Percentiles rank a stretch among this genome's conserved stretches.
Evolutionary conservation across 1,140 invertebrate genomes (phyloP).

Genomic region (Drosophila saltans): DNA sequence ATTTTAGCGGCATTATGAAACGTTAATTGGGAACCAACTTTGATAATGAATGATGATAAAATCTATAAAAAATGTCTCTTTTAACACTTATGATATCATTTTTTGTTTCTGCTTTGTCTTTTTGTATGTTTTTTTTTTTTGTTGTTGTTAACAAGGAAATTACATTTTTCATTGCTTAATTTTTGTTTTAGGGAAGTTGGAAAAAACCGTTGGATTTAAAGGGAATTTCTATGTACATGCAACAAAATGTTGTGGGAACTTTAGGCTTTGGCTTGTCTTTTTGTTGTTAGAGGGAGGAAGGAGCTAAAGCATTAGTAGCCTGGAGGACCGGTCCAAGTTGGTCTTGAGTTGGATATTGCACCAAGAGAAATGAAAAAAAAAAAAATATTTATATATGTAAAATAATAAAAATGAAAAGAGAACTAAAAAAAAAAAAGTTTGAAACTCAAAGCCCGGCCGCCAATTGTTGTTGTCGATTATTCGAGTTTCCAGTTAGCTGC

Average conservation of each 20-base stretch:
- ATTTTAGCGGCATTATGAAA: no score
- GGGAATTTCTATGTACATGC: not conserved
- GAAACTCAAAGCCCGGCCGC: constrained; percentile 16
- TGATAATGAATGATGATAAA: not conserved
- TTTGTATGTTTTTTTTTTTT: not conserved
- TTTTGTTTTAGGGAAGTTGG: not conserved
- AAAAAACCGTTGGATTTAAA: no score
- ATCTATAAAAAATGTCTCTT: constrained; percentile 26
- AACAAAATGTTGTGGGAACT: constrained; percentile 11
- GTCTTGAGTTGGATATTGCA: constrained; percentile 57
- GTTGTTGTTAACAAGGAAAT: constrained; percentile 24
- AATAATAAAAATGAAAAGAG: no score
- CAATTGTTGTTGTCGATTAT: constrained; percentile 61
- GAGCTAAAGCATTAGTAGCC: not conserved
- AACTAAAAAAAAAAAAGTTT: not conserved
- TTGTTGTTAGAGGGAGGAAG: not conserved
- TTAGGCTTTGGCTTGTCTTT: constrained; percentile 3
- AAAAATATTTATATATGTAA: no score
- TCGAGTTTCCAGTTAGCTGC: constrained; percentile 57
- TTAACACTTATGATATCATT: constrained; percentile 52
- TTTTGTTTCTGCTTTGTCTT: not conserved
- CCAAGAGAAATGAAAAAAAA: constrained; percentile 20
- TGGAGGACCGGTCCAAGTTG: not conserved
- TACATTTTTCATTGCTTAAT: constrained; percentile 7
- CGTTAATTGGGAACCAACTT: no score